Conservation (phyloP, 2,888 invertebrate species). For the Gandaritis pyraliata region DNA sequence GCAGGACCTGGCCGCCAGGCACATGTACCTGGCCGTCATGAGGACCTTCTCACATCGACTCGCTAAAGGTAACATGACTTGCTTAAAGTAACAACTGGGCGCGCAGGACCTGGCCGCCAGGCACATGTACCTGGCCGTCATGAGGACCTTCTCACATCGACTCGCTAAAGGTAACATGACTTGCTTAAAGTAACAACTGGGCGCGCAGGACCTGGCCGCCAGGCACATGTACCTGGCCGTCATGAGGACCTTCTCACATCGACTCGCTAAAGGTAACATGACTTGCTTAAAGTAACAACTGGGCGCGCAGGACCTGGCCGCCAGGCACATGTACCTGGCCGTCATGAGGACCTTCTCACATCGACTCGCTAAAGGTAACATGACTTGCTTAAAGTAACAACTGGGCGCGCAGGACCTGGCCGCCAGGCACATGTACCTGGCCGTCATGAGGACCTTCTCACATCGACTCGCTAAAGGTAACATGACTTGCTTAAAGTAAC, state of each 20-base stretch:
- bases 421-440: slow-evolving; percentile 93
- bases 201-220: slow-evolving; percentile 89
- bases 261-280: slow-evolving; percentile 85
- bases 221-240: slow-evolving; percentile 95
- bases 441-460: slow-evolving; percentile 94
- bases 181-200: slow-evolving; percentile 73
- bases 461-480: slow-evolving; percentile 87
- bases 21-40: slow-evolving; percentile 96
- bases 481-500: slow-evolving; percentile 48
- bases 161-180: slow-evolving; percentile 84
- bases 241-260: slow-evolving; percentile 92
- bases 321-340: slow-evolving; percentile 93
- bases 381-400: slow-evolving; percentile 62
- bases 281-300: slow-evolving; percentile 69
- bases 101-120: slow-evolving; percentile 90
- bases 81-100: slow-evolving; percentile 78
- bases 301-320: slow-evolving; percentile 89
- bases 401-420: slow-evolving; percentile 89
- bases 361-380: slow-evolving; percentile 85
- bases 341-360: slow-evolving; percentile 95
- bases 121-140: slow-evolving; percentile 95
- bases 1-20: slow-evolving; percentile 89
- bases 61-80: slow-evolving; percentile 80
- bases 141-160: slow-evolving; percentile 92
- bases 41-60: slow-evolving; percentile 91